These are phyloP conservation scores for Panulirus ornatus DNA, from an alignment of 1,140 invertebrate genomes.

Conservation along the genomic window DNA sequence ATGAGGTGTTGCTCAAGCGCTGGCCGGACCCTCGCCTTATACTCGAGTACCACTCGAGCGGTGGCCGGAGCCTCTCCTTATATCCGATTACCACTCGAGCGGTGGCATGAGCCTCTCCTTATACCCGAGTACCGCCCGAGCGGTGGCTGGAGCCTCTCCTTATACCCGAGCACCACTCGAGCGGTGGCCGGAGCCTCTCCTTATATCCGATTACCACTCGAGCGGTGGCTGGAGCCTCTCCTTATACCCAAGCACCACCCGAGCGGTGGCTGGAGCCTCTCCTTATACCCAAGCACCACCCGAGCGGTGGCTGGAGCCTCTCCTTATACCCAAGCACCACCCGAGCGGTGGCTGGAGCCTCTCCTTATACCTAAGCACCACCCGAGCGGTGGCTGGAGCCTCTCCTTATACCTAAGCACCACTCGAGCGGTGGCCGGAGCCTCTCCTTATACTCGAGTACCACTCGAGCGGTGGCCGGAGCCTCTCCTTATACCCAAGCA, in stretches of 20 bases:
- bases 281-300: background rate
- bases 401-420: constrained; percentile 42
- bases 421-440: background rate
- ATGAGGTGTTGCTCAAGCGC: no score
- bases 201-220: background rate
- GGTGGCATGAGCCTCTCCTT: background rate
- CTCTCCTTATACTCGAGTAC: background rate
- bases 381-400: no score
- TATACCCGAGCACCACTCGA: background rate
- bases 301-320: no score
- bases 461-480: no score
- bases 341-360: background rate
- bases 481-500: constrained; percentile 43
- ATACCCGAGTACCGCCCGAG: no score
- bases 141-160: background rate
- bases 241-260: constrained; percentile 26
- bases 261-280: background rate
- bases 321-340: constrained; percentile 38
- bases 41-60: background rate
- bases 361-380: background rate
- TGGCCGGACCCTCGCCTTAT: background rate
- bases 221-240: no score
- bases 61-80: background rate
- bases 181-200: background rate
- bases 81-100: no score